These are phyloP conservation scores for Mesodorylaimus sp. DNA, from an alignment of 2,888 invertebrate species.

Conservation along the genomic window DNA sequence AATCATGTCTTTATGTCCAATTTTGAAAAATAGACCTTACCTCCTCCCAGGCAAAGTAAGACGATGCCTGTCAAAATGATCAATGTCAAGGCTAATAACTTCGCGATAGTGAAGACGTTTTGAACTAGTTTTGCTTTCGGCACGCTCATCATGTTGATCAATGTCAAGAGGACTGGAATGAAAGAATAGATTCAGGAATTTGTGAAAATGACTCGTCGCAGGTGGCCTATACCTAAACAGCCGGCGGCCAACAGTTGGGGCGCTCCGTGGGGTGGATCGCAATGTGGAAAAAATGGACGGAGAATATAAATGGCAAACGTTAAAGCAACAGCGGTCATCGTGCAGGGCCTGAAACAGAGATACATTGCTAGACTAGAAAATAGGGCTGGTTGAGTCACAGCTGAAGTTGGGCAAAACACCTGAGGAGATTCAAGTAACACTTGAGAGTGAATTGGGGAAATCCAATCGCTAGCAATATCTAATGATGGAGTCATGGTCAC, in stretches of 20 bases:
- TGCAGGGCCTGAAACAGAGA: slow-evolving; percentile 50
- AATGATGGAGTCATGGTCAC: too few species aligned
- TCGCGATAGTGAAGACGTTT: slow-evolving; percentile 91
- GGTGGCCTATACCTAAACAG: slow-evolving; percentile 65
- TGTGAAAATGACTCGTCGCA: not conserved
- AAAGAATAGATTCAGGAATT: not conserved
- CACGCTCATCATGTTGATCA: slow-evolving; percentile 89
- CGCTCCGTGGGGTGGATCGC: slow-evolving; percentile 67
- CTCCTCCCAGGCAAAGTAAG: slow-evolving; percentile 56
- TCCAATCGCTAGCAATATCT: too few species aligned
- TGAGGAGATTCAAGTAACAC: too few species aligned
- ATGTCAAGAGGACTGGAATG: slow-evolving; percentile 63
- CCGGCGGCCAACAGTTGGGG: slow-evolving; percentile 67
- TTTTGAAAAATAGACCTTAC: too few species aligned
- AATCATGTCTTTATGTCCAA: not conserved
- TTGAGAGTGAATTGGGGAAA: too few species aligned
- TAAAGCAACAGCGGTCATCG: slow-evolving; percentile 80
- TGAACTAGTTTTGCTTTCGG: slow-evolving; percentile 88
- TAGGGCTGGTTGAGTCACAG: too few species aligned
- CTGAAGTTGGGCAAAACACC: too few species aligned
- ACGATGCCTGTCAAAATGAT: slow-evolving; percentile 79
- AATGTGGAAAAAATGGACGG: slow-evolving; percentile 81
- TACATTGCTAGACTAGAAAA: too few species aligned
- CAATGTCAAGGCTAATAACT: slow-evolving; percentile 66
- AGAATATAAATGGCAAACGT: slow-evolving; percentile 85